A percentile compares a stretch with the other conserved stretches of the same genome.
Evolutionary conservation across 2,797 vertebrate genomes (phyloP).

Genomic region (Amniataba percoides): DNA sequence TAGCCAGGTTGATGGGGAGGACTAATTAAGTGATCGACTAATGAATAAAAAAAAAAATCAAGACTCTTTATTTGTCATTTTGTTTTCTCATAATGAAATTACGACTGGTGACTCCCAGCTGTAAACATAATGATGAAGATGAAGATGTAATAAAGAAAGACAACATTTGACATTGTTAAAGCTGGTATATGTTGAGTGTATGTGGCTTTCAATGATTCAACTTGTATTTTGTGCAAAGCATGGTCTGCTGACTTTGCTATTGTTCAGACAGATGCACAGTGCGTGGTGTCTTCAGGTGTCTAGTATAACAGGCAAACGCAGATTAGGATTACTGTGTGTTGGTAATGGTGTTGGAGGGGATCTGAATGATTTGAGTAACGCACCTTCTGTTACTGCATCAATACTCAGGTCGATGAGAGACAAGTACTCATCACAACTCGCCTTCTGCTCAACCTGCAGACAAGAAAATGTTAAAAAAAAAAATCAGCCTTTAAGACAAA

Average conservation of each 20-base stretch:
- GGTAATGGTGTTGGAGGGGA: too few species aligned
- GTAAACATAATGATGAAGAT: too few species aligned
- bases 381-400: conserved; percentile 94
- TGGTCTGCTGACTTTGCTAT: neutral
- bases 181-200: neutral
- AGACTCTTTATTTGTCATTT: too few species aligned
- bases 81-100: too few species aligned
- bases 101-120: too few species aligned
- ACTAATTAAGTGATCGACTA: too few species aligned
- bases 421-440: conserved; percentile 92
- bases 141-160: too few species aligned
- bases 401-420: conserved; percentile 96
- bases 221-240: neutral
- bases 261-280: neutral
- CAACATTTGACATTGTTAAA: neutral
- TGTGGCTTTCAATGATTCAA: neutral
- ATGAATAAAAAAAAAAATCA: too few species aligned
- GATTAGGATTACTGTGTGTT: neutral
- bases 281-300: neutral
- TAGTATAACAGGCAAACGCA: neutral
- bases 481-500: neutral
- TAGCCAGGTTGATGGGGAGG: too few species aligned
- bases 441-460: conserved; percentile 89
- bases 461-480: neutral
- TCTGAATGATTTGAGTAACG: neutral